Evolutionary conservation across 2,888 invertebrate genomes (phyloP).

Genomic region (Eutolmus rufibarbis): DNA sequence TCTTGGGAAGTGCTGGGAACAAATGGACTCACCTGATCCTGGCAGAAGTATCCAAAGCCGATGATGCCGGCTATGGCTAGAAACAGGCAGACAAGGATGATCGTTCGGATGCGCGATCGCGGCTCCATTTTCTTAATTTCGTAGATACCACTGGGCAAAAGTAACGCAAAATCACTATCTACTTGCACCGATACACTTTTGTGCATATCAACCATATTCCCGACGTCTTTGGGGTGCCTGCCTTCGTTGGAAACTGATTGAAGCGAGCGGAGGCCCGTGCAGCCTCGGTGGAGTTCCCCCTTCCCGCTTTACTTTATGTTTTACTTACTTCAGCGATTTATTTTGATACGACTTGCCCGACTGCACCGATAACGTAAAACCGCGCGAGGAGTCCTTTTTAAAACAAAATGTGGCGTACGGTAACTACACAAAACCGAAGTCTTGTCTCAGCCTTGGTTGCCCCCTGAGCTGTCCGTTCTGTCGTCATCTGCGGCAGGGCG

Average conservation of each 20-base stretch:
- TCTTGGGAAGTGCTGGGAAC: neutral
- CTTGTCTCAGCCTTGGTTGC: neutral
- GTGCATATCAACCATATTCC: conserved; percentile 65
- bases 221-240: neutral
- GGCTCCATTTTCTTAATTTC: conserved; percentile 88
- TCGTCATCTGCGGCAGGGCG: neutral
- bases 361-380: neutral
- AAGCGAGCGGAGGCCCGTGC: neutral
- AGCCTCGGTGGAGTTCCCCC: neutral
- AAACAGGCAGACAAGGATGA: conserved; percentile 81
- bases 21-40: conserved; percentile 74
- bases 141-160: conserved; percentile 79
- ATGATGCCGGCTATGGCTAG: conserved; percentile 86
- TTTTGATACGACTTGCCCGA: neutral
- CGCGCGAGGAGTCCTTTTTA: neutral
- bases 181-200: conserved; percentile 84
- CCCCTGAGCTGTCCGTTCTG: neutral
- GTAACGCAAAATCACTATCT: conserved; percentile 82
- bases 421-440: neutral
- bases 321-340: neutral
- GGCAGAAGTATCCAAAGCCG: conserved; percentile 89
- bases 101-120: conserved; percentile 79
- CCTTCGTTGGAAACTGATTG: conserved; percentile 5
- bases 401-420: neutral
- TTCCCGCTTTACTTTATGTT: neutral